phyloP scores from a whole-genome alignment of 2,113 vertebrate genomes.

The Heterotilapia buettikoferi region DNA sequence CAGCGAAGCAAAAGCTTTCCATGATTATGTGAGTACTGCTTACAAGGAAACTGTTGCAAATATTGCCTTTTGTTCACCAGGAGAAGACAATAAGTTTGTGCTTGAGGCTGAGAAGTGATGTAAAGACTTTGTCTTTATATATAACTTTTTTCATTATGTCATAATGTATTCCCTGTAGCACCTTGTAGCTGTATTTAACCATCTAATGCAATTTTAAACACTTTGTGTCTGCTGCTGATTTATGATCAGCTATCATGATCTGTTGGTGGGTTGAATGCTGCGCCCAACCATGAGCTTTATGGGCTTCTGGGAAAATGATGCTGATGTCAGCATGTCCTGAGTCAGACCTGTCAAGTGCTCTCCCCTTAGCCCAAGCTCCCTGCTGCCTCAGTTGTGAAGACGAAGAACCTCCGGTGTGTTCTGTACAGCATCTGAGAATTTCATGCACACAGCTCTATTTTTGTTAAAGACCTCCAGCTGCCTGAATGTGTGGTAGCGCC shows the following conservation, averaged over 20 bases:
- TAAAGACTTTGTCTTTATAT: background rate
- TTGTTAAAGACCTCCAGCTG: background rate
- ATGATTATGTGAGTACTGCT: constrained; percentile 96
- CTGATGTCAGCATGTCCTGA: constrained; percentile 63
- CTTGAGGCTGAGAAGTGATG: background rate
- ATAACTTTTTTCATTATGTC: background rate
- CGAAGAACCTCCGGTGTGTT: background rate
- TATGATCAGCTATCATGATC: constrained; percentile 6
- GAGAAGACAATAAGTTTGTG: background rate
- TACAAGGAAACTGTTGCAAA: constrained; percentile 35
- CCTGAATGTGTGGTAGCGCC: background rate
- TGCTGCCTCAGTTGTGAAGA: background rate
- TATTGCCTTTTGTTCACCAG: background rate
- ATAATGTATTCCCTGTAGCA: background rate
- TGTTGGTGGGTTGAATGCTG: constrained; percentile 16
- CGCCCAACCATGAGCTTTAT: constrained; percentile 33
- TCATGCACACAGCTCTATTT: background rate
- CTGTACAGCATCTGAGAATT: background rate
- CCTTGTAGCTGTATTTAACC: background rate
- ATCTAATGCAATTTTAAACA: background rate
- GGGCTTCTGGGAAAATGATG: constrained; percentile 59
- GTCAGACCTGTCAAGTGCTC: constrained; percentile 49
- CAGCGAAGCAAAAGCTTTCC: constrained; percentile 99
- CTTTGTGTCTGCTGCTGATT: background rate
- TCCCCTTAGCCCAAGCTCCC: background rate